These are phyloP conservation scores for Pseudopleuronectes americanus DNA, from an alignment of 2,797 vertebrate species.

Conservation along the genomic window DNA sequence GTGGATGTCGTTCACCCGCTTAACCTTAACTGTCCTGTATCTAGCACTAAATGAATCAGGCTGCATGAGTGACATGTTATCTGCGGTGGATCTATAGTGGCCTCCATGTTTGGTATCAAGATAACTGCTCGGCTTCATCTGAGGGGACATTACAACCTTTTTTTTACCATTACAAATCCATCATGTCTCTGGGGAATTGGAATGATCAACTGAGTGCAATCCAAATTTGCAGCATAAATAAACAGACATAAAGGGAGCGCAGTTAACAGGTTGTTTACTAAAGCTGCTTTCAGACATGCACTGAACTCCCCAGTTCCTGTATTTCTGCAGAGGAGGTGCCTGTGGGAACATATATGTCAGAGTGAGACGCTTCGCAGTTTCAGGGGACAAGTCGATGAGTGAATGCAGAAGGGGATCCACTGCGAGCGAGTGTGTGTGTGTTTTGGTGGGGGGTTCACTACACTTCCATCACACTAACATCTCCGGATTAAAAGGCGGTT, in stretches of 20 bases:
- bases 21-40: not conserved
- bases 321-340: no score
- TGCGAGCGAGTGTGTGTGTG: no score
- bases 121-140: slow-evolving; percentile 41
- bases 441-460: no score
- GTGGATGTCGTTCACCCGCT: not conserved
- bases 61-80: slow-evolving; percentile 29
- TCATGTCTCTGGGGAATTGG: slow-evolving; percentile 28
- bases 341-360: no score
- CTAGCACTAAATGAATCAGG: not conserved
- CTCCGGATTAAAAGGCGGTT: no score
- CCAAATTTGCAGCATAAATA: not conserved
- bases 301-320: no score
- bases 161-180: slow-evolving; percentile 23
- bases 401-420: no score
- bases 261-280: not conserved
- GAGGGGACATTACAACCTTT: slow-evolving; percentile 26
- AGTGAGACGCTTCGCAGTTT: no score
- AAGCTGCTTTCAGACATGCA: no score
- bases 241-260: not conserved
- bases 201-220: slow-evolving; percentile 49
- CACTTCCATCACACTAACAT: no score
- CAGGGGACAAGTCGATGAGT: no score
- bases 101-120: slow-evolving; percentile 46
- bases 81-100: slow-evolving; percentile 36